These are phyloP conservation scores for Xestia ashworthii DNA, from an alignment of 2,888 invertebrate species.

Conservation along the genomic window DNA sequence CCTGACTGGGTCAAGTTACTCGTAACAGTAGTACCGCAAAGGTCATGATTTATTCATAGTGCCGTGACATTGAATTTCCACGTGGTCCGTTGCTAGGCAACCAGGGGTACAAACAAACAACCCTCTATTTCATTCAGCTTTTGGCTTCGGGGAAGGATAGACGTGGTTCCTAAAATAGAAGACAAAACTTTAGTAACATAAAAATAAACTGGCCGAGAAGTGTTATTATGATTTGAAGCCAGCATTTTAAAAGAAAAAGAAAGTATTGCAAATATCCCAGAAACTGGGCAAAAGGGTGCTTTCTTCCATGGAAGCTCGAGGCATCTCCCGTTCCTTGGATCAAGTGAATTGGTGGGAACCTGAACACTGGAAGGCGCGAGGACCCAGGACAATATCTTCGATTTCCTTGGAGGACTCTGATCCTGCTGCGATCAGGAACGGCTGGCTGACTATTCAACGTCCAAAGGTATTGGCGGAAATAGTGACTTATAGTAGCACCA, in stretches of 20 bases:
- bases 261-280: not conserved
- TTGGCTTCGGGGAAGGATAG: slow-evolving; percentile 48
- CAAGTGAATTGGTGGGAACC: slow-evolving; percentile 86
- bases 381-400: slow-evolving; percentile 77
- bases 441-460: slow-evolving; percentile 83
- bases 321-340: slow-evolving; percentile 80
- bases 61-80: slow-evolving; percentile 83
- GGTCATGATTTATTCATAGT: slow-evolving; percentile 81
- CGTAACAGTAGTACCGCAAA: slow-evolving; percentile 67
- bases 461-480: slow-evolving; percentile 75
- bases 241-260: not conserved
- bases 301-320: slow-evolving; percentile 75
- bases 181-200: not conserved
- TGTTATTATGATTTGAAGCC: not conserved
- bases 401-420: slow-evolving; percentile 80
- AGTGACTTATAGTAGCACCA: not conserved
- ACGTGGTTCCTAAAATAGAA: slow-evolving; percentile 42
- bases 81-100: slow-evolving; percentile 82
- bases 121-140: slow-evolving; percentile 77
- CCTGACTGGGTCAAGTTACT: slow-evolving; percentile 78
- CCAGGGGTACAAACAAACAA: slow-evolving; percentile 79
- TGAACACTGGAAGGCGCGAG: slow-evolving; percentile 78
- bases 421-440: slow-evolving; percentile 82
- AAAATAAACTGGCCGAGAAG: not conserved
- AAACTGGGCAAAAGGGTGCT: not conserved